Conservation (phyloP, 2,888 invertebrate genomes). For the Hipparchia sbordonii region DNA sequence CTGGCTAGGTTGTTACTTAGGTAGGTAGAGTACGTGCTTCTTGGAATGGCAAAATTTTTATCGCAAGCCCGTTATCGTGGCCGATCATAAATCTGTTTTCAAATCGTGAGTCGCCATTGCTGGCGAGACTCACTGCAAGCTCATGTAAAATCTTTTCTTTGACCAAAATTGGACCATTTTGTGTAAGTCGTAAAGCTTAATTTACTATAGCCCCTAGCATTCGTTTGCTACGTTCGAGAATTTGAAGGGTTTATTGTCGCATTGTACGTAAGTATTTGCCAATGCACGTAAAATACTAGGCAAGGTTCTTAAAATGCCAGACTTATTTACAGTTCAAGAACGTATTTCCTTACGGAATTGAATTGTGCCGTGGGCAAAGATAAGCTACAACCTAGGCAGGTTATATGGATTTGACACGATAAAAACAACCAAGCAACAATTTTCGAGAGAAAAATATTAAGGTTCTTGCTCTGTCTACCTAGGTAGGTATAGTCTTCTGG, state of each 20-base stretch:
- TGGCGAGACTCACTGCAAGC: conserved; percentile 59
- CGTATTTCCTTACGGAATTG: conserved; percentile 40
- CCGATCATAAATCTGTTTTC: conserved; percentile 82
- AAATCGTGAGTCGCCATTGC: conserved; percentile 77
- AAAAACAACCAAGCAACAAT: background rate
- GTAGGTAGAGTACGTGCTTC: conserved; percentile 46
- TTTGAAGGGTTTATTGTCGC: conserved; percentile 69
- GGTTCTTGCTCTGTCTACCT: background rate
- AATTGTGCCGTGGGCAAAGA: conserved; percentile 2
- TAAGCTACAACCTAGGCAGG: background rate
- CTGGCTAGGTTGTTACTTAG: conserved; percentile 35
- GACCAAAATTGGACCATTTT: conserved; percentile 61
- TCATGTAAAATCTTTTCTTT: conserved; percentile 54
- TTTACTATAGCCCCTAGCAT: conserved; percentile 57
- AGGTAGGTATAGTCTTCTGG: background rate
- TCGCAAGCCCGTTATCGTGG: conserved; percentile 80
- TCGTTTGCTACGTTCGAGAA: conserved; percentile 65
- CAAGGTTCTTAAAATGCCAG: conserved; percentile 77
- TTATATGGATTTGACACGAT: background rate
- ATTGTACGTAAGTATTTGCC: conserved; percentile 81
- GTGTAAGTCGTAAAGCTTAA: conserved; percentile 62
- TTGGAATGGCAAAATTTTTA: conserved; percentile 77
- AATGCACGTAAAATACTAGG: conserved; percentile 80
- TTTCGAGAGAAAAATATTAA: background rate
- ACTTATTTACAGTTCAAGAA: conserved; percentile 74